Conservation (phyloP, 2,797 vertebrate species). For the Sciaenops ocellatus region DNA sequence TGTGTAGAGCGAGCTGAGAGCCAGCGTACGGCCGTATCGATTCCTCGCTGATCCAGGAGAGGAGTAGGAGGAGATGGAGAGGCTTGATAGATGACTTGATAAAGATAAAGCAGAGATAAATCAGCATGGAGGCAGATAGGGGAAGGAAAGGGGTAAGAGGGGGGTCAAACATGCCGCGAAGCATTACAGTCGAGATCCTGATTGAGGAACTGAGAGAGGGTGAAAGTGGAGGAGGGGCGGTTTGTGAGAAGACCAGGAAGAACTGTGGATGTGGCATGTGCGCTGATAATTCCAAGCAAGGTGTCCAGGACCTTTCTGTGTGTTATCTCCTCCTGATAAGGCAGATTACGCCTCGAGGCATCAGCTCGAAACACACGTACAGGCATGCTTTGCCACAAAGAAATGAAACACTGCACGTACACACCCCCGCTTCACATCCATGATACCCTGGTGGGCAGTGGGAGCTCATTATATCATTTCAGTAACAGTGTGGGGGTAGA, state of each 20-base stretch:
- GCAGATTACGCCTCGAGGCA: conserved; percentile 8
- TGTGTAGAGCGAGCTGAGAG: conserved; percentile 67
- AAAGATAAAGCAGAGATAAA: conserved; percentile 79
- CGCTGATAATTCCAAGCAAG: conserved; percentile 66
- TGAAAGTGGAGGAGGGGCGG: not conserved
- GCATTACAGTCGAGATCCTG: conserved; percentile 66
- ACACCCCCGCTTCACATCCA: conserved; percentile 25
- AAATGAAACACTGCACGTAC: not conserved
- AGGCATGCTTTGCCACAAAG: not conserved
- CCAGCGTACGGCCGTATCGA: conserved; percentile 62
- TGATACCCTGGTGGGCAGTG: conserved; percentile 54
- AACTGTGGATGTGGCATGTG: conserved; percentile 63
- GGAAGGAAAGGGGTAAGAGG: conserved; percentile 42
- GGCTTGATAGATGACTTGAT: conserved; percentile 75
- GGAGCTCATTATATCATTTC: conserved; percentile 84
- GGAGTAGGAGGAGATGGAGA: conserved; percentile 60
- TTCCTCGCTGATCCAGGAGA: conserved; percentile 58
- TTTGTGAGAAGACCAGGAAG: conserved; percentile 28
- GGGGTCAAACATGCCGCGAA: conserved; percentile 58
- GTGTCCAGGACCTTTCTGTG: conserved; percentile 53
- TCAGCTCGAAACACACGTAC: not conserved
- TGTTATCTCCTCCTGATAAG: conserved; percentile 72
- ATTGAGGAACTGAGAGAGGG: conserved; percentile 38
- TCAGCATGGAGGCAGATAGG: conserved; percentile 66
- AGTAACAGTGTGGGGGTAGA: conserved; percentile 77